phyloP scores from a whole-genome alignment of 2,113 vertebrate genomes.

The Picathartes gymnocephalus region DNA sequence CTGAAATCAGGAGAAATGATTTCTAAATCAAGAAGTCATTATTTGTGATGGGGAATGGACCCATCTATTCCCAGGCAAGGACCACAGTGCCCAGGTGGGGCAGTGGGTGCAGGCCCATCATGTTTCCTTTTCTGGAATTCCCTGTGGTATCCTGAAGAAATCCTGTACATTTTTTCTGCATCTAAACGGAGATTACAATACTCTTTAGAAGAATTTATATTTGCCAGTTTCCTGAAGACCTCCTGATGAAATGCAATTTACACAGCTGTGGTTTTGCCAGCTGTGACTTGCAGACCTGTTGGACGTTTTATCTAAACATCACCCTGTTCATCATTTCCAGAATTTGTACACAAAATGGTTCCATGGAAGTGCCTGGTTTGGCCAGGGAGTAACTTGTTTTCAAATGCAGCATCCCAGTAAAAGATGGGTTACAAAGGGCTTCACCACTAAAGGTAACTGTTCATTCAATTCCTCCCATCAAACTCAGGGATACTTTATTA shows the following conservation, averaged over 20 bases:
- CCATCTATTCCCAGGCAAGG: background rate
- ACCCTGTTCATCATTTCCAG: background rate
- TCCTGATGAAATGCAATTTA: background rate
- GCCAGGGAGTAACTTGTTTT: background rate
- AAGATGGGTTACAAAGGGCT: background rate
- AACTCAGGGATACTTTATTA: background rate
- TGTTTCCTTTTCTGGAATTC: background rate
- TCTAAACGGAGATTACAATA: background rate
- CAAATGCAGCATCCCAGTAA: background rate
- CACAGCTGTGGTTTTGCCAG: background rate
- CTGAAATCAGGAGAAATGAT: background rate
- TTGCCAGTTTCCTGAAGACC: background rate
- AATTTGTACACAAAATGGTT: rapidly evolving
- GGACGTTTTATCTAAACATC: background rate
- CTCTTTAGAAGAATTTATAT: background rate
- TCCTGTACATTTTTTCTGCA: background rate
- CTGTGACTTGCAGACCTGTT: background rate
- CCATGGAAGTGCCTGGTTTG: background rate
- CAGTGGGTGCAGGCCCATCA: background rate
- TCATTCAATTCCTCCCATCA: background rate
- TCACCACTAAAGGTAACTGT: background rate
- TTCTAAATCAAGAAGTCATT: background rate
- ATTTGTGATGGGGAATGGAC: background rate
- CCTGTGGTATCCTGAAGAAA: background rate
- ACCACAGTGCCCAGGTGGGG: background rate